Base-by-base conservation (phyloP, 2,888 invertebrate species). In the Sphecodes monilicornis region DNA sequence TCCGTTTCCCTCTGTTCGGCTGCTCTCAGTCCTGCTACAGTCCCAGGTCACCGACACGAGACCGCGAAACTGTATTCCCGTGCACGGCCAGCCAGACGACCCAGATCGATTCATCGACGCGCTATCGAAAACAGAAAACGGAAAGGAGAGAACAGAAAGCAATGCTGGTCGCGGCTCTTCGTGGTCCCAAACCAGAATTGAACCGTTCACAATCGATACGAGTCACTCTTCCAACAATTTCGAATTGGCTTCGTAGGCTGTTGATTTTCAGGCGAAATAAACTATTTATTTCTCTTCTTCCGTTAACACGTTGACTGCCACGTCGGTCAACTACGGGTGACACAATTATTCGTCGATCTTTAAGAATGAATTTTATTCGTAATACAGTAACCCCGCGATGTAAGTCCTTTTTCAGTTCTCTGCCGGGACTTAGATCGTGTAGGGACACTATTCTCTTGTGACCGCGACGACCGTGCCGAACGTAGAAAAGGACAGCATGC, bases 51-150 rank as follows among this genome's bases (percentile, higher is more conserved):
- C 64, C 83, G 68, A 75, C 80, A 68, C 85, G 73, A 74, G 68
- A 82, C 82, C 88, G 70, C 88, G 78, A 79, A 88, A 85, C 85
- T 77, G 66, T 80, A 76, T 76, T 66, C 70, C 41, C 64, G 64
- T 43, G 41, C 69, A 70, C 70, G 26, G 43, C 70, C 70, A 46
- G 10, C 46, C 70, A 41, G 36, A 32, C 41, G 46, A 72, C 50
- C 22, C 29, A 39, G 64, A 88, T 83, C 88, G 79, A 83, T 80
- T 86, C 81, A 83, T 81, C 81, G 43, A 26, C 57, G 43, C 54
- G 39, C 60, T 39, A 79, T 85, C 77, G 76, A 74, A 73, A 74
- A 79, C 79, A 70, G 41, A 29, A 60, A 60, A 60, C 60, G n/a
- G 10, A 54, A 54, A 3, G 29, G 29, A 29, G 29, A 60, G 29